Conservation (phyloP, 2,888 invertebrate genomes). For the Balanococcus diminutus region DNA sequence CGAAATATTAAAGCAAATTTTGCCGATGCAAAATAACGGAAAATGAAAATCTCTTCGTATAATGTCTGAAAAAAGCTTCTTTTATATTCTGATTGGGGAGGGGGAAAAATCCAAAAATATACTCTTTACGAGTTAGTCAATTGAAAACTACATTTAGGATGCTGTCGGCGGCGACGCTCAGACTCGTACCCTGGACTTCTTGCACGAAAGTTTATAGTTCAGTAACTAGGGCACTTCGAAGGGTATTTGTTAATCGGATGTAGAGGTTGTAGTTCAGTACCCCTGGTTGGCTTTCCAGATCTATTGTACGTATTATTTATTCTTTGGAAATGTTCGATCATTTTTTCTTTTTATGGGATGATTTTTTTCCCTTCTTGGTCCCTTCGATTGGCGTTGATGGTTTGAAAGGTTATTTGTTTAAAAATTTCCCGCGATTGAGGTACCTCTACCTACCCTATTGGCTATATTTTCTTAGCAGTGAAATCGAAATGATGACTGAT, state of each 20-base stretch:
- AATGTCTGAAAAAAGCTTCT: not conserved
- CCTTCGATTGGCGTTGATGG: not conserved
- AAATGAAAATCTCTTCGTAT: not conserved
- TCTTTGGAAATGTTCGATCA: not conserved
- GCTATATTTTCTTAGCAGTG: not conserved
- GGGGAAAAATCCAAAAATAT: slow-evolving; percentile 18
- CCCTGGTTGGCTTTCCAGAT: slow-evolving; percentile 8
- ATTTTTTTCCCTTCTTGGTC: not conserved
- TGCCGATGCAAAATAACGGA: not conserved
- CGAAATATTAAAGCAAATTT: not conserved
- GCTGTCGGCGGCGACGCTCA: slow-evolving; percentile 21
- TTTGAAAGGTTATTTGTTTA: not conserved
- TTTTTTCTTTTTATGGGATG: not conserved
- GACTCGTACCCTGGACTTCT: slow-evolving; percentile 35
- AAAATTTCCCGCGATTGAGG: not conserved
- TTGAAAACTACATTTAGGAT: not conserved
- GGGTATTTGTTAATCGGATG: slow-evolving; percentile 29
- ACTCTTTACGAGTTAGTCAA: not conserved
- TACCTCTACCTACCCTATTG: no score
- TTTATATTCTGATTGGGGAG: not conserved
- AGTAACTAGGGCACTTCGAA: slow-evolving; percentile 32
- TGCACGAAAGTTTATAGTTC: slow-evolving; percentile 8
- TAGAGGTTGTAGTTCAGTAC: not conserved
- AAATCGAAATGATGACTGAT: not conserved
- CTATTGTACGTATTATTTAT: not conserved